Evolutionary conservation across 2,888 invertebrate species (phyloP).

Genomic region (Ophion slaviceki): DNA sequence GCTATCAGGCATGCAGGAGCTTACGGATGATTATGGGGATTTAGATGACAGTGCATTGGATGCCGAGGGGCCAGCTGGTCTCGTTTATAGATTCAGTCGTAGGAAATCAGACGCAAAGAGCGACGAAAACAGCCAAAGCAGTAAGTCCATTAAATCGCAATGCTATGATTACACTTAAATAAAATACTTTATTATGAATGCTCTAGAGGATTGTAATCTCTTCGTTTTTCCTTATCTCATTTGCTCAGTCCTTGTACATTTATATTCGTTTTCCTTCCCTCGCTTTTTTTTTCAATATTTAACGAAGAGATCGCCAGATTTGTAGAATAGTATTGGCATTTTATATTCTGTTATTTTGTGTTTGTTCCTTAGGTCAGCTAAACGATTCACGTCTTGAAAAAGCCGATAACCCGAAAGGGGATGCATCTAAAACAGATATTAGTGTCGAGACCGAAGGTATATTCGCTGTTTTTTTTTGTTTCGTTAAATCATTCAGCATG

Average conservation of each 20-base stretch:
- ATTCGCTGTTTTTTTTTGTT: conserved; percentile 61
- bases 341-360: conserved; percentile 65
- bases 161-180: conserved; percentile 21
- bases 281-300: conserved; percentile 9
- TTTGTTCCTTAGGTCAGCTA: conserved; percentile 80
- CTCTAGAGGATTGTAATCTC: conserved; percentile 31
- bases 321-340: conserved; percentile 59
- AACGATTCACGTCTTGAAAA: conserved; percentile 80
- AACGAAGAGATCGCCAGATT: conserved; percentile 9
- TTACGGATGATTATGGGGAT: conserved; percentile 78
- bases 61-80: conserved; percentile 77
- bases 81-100: conserved; percentile 79
- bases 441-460: conserved; percentile 80
- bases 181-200: conserved; percentile 17
- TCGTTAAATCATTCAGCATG: conserved; percentile 50
- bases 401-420: conserved; percentile 79
- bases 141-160: conserved; percentile 72
- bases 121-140: conserved; percentile 80
- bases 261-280: conserved; percentile 19
- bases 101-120: conserved; percentile 79
- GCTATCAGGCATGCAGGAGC: conserved; percentile 74
- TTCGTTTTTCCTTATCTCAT: conserved; percentile 10
- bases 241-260: neutral
- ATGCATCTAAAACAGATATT: conserved; percentile 79
- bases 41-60: conserved; percentile 80